Percentiles rank a stretch among this genome's conserved stretches.
Evolutionary conservation across 2,888 invertebrate genomes (phyloP).

Genomic region (Crossocerus cetratus): DNA sequence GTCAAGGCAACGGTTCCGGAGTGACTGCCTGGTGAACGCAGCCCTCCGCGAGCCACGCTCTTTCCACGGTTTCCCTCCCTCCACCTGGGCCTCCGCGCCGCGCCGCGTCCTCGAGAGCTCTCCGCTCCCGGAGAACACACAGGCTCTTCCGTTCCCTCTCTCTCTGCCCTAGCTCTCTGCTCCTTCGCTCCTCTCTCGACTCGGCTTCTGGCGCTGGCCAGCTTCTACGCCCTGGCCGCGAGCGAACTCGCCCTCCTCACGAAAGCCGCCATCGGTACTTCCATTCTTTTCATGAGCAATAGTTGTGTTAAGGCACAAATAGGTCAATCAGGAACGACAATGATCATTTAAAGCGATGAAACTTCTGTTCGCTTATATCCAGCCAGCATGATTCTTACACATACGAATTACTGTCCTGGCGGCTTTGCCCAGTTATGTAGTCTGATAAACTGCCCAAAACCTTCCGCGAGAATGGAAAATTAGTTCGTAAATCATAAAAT

Average conservation of each 20-base stretch:
- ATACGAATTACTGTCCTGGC: too few relatives aligned
- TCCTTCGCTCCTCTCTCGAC: slow-evolving; percentile 29
- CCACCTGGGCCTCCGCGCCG: background rate
- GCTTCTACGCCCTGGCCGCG: slow-evolving; percentile 73
- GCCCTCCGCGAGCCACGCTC: slow-evolving; percentile 59
- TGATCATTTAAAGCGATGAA: too few relatives aligned
- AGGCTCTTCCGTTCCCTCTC: slow-evolving; percentile 9
- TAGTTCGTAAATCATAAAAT: too few relatives aligned
- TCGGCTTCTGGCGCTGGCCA: slow-evolving; percentile 52
- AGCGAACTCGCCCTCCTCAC: slow-evolving; percentile 66
- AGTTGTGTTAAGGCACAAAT: too few relatives aligned
- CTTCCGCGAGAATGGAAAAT: too few relatives aligned
- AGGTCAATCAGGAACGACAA: too few relatives aligned
- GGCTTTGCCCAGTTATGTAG: too few relatives aligned
- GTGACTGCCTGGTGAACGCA: slow-evolving; percentile 72
- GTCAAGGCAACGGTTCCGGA: slow-evolving; percentile 77
- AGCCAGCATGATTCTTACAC: too few relatives aligned
- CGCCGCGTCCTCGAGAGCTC: too few relatives aligned
- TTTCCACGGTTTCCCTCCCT: slow-evolving; percentile 45
- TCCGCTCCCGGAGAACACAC: background rate
- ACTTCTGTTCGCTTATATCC: too few relatives aligned
- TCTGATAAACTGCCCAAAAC: too few relatives aligned
- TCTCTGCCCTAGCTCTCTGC: slow-evolving; percentile 47
- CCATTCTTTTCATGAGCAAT: background rate
- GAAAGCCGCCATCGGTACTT: slow-evolving; percentile 9